Evolutionary conservation across 30 jellyfish, hydroid and myxozoan genomes (phyloP).

Genomic region (Turritopsis rubra): DNA sequence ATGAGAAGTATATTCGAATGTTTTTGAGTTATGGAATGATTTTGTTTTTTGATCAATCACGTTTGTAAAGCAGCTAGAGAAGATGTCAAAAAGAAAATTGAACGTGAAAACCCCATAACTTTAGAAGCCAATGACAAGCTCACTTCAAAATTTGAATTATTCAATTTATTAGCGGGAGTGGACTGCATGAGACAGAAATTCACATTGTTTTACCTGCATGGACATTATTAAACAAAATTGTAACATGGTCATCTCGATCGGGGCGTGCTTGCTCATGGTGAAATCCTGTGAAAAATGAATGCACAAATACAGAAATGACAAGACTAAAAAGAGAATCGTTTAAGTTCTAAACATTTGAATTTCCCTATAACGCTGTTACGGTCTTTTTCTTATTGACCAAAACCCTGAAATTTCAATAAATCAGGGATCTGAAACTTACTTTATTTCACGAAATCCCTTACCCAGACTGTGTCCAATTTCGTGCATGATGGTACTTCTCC

Average conservation of each 20-base stretch:
- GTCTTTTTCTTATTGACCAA: too few relatives aligned
- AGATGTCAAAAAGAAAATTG: too few relatives aligned
- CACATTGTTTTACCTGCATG: background rate
- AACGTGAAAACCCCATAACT: too few relatives aligned
- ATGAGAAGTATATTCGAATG: too few relatives aligned
- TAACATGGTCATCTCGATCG: background rate
- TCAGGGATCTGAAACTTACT: background rate
- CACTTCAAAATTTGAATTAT: too few relatives aligned
- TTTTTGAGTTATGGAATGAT: too few relatives aligned
- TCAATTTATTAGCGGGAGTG: background rate
- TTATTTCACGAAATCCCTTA: background rate
- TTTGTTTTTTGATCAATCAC: too few relatives aligned
- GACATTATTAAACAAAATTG: background rate
- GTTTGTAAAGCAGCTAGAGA: too few relatives aligned
- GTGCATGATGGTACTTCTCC: background rate
- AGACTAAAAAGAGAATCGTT: background rate
- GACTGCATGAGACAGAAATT: too few relatives aligned
- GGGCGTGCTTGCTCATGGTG: background rate
- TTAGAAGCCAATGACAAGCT: too few relatives aligned
- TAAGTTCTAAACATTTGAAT: background rate
- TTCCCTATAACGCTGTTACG: background rate
- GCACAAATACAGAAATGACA: background rate
- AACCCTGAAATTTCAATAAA: too few relatives aligned
- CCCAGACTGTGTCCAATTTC: background rate
- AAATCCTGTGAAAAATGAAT: background rate